These are phyloP conservation scores for Sanderia malayensis DNA, from an alignment of 30 jellyfish, hydroid and myxozoan species.

Conservation along the genomic window DNA sequence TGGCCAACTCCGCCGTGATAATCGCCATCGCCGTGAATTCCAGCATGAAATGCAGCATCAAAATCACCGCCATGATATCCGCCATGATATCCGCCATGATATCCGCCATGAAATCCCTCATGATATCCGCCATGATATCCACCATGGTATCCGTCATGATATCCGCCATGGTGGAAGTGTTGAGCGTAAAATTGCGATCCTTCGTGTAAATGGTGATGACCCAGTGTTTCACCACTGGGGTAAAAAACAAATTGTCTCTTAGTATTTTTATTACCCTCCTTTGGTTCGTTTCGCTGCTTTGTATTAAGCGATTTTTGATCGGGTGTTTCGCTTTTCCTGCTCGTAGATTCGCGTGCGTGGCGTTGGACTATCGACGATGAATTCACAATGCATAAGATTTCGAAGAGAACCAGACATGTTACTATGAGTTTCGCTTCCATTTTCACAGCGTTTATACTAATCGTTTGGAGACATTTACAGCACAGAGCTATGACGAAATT, in stretches of 20 bases:
- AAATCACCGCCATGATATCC: conserved; percentile 13
- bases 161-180: conserved; percentile 14
- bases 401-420: neutral
- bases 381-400: neutral
- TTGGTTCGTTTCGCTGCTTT: too few relatives aligned
- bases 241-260: conserved; percentile 83
- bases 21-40: conserved; percentile 39
- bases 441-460: too few relatives aligned
- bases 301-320: too few relatives aligned
- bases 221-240: conserved; percentile 75
- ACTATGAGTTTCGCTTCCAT: conserved; percentile 15
- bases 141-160: conserved; percentile 10
- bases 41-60: conserved; percentile 31
- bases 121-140: conserved; percentile 14
- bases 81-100: conserved; percentile 11
- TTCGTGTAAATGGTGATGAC: conserved; percentile 53
- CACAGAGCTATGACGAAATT: conserved; percentile 9
- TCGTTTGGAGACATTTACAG: neutral
- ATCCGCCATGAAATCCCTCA: conserved; percentile 16
- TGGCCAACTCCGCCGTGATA: conserved; percentile 54
- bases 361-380: conserved; percentile 38
- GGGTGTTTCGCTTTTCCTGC: neutral
- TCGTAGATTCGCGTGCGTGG: neutral
- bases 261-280: conserved; percentile 26
- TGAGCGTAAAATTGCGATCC: conserved; percentile 30